Conservation (phyloP, 2,888 invertebrate species). For the Ophion ventricosus region DNA sequence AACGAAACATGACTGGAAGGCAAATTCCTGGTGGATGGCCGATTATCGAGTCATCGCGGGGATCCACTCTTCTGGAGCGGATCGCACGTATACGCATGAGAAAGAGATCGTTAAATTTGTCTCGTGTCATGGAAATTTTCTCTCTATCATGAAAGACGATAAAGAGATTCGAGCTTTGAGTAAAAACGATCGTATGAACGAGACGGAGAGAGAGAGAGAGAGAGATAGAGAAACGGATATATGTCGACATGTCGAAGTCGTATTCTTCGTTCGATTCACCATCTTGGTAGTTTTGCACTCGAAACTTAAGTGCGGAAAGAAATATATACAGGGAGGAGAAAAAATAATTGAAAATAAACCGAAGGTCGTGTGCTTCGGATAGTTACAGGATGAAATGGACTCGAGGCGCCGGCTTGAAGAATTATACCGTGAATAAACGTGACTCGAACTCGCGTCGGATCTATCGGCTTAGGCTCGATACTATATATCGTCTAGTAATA, state of each 20-base stretch:
- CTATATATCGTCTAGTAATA: conserved; percentile 42
- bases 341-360: conserved; percentile 23
- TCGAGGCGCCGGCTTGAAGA: conserved; percentile 5
- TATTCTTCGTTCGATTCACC: conserved; percentile 15
- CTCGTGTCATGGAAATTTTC: conserved; percentile 37
- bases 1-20: conserved; percentile 50
- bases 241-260: conserved; percentile 21
- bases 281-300: conserved; percentile 41
- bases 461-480: conserved; percentile 11
- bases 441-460: conserved; percentile 41
- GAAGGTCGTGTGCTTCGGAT: conserved; percentile 9
- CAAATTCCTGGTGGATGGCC: conserved; percentile 56
- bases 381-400: conserved; percentile 27
- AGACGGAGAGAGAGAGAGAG: not conserved
- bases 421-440: conserved; percentile 50
- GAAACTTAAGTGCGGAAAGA: conserved; percentile 48
- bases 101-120: conserved; percentile 59
- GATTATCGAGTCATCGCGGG: conserved; percentile 49
- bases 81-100: not conserved
- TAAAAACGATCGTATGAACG: conserved; percentile 34
- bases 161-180: conserved; percentile 48
- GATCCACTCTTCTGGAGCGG: not conserved
- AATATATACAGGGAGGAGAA: not conserved
- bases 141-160: conserved; percentile 30
- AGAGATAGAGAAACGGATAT: not conserved